Evolutionary conservation across 2,797 vertebrate genomes (phyloP), one percentile per base, ranked within the genome.

Genomic region (Sebastes flavidus): DNA sequence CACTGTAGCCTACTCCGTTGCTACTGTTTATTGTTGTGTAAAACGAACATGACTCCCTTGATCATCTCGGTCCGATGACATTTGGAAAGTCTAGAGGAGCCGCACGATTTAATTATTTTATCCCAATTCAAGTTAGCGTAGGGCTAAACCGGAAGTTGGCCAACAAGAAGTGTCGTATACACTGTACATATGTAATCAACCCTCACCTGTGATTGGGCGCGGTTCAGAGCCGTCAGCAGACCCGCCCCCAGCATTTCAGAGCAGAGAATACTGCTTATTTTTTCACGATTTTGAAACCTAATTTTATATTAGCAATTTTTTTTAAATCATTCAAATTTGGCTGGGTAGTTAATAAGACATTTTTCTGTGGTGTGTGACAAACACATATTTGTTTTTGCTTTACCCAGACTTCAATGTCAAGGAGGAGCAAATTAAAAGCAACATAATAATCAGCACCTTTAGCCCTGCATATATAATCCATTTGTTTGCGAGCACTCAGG

Each of bases 11-110:
- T 1, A 52, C 46, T 52, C 46, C 46, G 8, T 52, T 10, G 6
- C 22, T 24, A 24, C 54, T 24, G 54, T 54, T 32, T 27, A 27
- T 27, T 27, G 27, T 27, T 27, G 27, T 8, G 22, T 24, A 24
- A 56, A 56, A 12, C 0, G 6, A 9, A 13, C 54, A 56, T 0
- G 0, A 22, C 54, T 0, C 54, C 11, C 22, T 0, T 25, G 22
- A 56, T 6, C 22, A 56, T 12, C 8, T 9, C 2, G 3, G 18
- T 52, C 18, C 46, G 46, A 49, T 49, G 0, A 20, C 46, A 49
- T 49, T 49, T 49, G 46, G 46, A 49, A 49, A 49, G 18, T 49
- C 18, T 20, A 49, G 4, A 49, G 0, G 18, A 56, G 54, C n/a
- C 2, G 5, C 54, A 56, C 11, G 24, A 22, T 24, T 56, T 13